Evolutionary conservation across 53 echinoderm and acorn worm genomes (phyloP).

Genomic region (Henricia sp.): DNA sequence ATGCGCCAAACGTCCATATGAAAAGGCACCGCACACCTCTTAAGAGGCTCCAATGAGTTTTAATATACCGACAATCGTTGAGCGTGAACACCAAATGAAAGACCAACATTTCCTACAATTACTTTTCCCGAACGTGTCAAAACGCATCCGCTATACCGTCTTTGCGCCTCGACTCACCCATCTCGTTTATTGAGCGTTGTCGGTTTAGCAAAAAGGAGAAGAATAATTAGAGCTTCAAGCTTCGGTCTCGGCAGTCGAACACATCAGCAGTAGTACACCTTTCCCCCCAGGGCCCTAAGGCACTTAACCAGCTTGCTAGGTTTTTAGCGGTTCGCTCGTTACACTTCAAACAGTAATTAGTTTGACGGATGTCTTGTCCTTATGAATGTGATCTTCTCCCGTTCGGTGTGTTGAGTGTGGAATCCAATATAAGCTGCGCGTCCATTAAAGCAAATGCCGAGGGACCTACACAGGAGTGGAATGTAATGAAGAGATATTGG

Average conservation of each 20-base stretch:
- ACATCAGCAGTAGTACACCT: neutral
- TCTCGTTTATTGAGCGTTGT: slow-evolving; percentile 18
- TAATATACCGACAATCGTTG: too few relatives aligned
- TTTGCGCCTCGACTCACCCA: neutral
- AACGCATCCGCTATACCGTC: neutral
- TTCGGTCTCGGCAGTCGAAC: neutral
- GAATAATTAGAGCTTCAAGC: slow-evolving; percentile 28
- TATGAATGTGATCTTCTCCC: slow-evolving; percentile 15
- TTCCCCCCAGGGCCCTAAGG: neutral
- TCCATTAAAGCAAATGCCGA: slow-evolving; percentile 37
- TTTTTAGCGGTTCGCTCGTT: neutral
- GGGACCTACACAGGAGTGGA: slow-evolving; percentile 82
- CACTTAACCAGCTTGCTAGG: neutral
- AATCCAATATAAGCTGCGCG: slow-evolving; percentile 1
- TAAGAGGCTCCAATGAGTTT: too few relatives aligned
- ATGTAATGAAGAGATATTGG: slow-evolving; percentile 74
- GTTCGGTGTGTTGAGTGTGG: too few relatives aligned
- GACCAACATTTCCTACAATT: too few relatives aligned
- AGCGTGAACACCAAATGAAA: too few relatives aligned
- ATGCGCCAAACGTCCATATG: too few relatives aligned
- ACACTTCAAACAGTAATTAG: slow-evolving; percentile 35
- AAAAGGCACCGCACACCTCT: too few relatives aligned
- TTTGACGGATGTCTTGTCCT: neutral
- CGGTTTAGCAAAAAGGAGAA: neutral
- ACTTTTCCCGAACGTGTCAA: neutral